These are phyloP conservation scores for Oplegnathus fasciatus DNA, from an alignment of 2,113 vertebrate species.

Conservation along the genomic window DNA sequence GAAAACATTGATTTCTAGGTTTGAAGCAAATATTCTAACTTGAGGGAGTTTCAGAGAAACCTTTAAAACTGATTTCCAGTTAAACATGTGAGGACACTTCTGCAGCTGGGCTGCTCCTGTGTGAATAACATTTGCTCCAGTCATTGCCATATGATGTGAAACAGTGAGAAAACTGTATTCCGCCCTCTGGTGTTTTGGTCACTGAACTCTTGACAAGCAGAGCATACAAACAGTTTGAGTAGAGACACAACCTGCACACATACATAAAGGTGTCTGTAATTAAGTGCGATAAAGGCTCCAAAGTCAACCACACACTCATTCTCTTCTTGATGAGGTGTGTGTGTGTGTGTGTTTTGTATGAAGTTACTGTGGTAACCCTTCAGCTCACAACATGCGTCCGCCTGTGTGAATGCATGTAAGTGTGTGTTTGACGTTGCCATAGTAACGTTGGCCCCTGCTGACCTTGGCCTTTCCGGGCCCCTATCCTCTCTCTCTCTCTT, in stretches of 20 bases:
- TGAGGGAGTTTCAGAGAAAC: too few species aligned
- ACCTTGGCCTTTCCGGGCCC: constrained; percentile 67
- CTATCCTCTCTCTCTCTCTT: constrained; percentile 75
- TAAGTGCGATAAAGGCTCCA: constrained; percentile 20
- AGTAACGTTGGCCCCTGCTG: constrained; percentile 54
- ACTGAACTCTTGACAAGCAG: not conserved
- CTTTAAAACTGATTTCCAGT: too few species aligned
- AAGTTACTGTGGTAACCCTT: constrained; percentile 53
- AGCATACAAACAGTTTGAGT: not conserved
- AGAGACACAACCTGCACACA: not conserved
- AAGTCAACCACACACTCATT: constrained; percentile 8
- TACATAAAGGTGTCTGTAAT: constrained; percentile 6
- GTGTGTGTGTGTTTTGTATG: constrained; percentile 34
- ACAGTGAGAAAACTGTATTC: not conserved
- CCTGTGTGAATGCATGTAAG: constrained; percentile 38
- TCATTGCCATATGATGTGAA: not conserved
- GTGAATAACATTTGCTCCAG: not conserved
- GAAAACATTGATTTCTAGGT: not conserved
- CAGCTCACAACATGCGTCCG: constrained; percentile 48
- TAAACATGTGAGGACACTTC: not conserved
- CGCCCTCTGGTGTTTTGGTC: not conserved
- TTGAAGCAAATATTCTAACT: not conserved
- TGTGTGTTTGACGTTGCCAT: constrained; percentile 58
- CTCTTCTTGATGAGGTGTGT: constrained; percentile 11
- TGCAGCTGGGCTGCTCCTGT: not conserved